A percentile compares a stretch with the other conserved stretches of the same genome.
Conservation (phyloP, 2,888 invertebrate genomes). For the Drosophila hawaiiensis region DNA sequence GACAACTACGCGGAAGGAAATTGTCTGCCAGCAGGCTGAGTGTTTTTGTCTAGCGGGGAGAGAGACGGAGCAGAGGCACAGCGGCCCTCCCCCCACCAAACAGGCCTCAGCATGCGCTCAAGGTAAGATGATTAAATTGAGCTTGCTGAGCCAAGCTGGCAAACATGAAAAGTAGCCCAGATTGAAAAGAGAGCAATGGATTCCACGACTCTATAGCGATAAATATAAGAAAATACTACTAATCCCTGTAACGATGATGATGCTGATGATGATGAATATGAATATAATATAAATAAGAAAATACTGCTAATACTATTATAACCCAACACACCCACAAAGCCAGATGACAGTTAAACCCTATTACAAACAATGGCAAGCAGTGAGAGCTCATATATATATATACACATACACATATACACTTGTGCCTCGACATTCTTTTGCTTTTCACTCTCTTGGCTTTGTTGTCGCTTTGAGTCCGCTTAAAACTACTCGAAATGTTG, state of each 20-base stretch:
- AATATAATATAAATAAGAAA: background rate
- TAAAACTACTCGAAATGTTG: conserved; percentile 16
- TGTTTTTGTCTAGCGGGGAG: background rate
- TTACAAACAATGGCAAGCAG: background rate
- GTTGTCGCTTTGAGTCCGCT: background rate
- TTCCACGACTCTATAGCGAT: background rate
- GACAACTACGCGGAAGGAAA: conserved; percentile 41
- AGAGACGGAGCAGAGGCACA: background rate
- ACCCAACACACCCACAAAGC: background rate
- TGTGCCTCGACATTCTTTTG: background rate
- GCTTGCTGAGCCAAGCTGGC: conserved; percentile 15
- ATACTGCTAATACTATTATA: background rate
- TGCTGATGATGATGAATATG: background rate
- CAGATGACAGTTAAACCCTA: background rate
- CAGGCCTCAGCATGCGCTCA: conserved; percentile 24
- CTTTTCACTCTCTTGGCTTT: conserved; percentile 18
- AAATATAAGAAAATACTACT: background rate
- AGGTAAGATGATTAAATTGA: conserved; percentile 36
- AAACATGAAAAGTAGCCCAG: background rate
- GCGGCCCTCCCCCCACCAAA: conserved; percentile 1
- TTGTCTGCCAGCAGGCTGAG: conserved; percentile 23
- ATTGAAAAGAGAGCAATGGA: background rate
- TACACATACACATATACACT: background rate
- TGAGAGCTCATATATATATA: background rate
- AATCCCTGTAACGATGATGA: background rate